A percentile compares a stretch with the other conserved stretches of the same genome.
These are phyloP conservation scores for Eospalax fontanierii DNA, from an alignment of 2,797 vertebrate species.

Conservation along the genomic window DNA sequence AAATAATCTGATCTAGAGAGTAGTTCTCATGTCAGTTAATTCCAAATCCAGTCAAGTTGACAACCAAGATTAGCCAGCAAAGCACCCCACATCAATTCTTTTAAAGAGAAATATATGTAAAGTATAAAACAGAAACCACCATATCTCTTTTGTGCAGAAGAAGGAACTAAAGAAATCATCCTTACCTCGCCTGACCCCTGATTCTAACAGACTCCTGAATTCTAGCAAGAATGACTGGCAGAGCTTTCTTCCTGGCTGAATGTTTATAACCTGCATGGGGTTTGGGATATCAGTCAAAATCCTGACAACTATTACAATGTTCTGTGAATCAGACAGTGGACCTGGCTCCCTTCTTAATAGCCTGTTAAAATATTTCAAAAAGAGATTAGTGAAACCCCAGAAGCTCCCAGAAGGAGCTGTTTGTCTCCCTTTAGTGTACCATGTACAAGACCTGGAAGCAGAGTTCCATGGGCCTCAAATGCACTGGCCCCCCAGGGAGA, in stretches of 20 bases:
- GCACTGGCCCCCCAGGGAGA: fast-evolving
- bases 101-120: not conserved
- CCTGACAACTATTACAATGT: not conserved
- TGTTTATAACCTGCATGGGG: not conserved
- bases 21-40: too few species aligned
- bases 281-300: not conserved
- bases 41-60: too few species aligned
- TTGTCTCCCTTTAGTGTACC: not conserved
- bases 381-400: not conserved
- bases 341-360: not conserved
- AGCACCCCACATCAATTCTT: too few species aligned
- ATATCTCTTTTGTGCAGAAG: slow-evolving; percentile 9
- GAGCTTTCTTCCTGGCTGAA: not conserved
- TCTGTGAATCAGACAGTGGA: not conserved
- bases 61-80: too few species aligned
- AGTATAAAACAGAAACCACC: not conserved
- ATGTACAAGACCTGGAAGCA: not conserved
- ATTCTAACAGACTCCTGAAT: not conserved
- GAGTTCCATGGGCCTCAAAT: not conserved
- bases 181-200: slow-evolving; percentile 20
- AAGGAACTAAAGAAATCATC: not conserved
- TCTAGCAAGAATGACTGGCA: not conserved
- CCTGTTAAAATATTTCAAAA: slow-evolving; percentile 54
- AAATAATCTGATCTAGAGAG: too few species aligned
- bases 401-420: not conserved